Percentiles rank a stretch among this genome's conserved stretches.
These are phyloP conservation scores for Propithecus perrieri DNA, from an alignment of 2,797 vertebrate genomes.

Conservation along the genomic window DNA sequence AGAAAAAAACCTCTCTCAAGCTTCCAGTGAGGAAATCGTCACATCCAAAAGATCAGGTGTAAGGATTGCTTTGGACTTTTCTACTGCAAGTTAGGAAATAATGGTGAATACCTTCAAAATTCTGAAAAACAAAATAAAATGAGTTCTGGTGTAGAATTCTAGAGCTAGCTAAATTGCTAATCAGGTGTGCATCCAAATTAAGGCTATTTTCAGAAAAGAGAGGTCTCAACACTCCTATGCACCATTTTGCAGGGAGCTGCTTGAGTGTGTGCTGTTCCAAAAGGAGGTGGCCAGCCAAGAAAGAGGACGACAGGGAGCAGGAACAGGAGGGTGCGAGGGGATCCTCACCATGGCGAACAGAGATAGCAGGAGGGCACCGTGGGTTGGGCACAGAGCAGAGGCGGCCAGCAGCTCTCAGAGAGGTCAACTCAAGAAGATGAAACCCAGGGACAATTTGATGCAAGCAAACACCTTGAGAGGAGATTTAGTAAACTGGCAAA, in stretches of 20 bases:
- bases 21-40: neutral
- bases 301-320: neutral
- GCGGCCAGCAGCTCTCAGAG: neutral
- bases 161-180: neutral
- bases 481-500: neutral
- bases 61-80: neutral
- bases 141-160: neutral
- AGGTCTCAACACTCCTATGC: neutral
- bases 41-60: neutral
- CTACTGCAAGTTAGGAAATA: neutral
- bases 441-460: neutral
- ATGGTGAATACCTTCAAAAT: neutral
- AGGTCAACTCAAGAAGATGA: neutral
- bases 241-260: neutral
- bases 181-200: neutral
- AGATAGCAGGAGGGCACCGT: accelerated
- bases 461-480: neutral
- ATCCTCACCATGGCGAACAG: accelerated
- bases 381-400: neutral
- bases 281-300: neutral
- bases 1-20: neutral
- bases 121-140: neutral
- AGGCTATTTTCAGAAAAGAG: neutral
- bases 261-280: neutral
- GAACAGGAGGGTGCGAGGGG: neutral